These are phyloP conservation scores for Synanthedon formicaeformis DNA, from an alignment of 2,888 invertebrate species.

Conservation along the genomic window DNA sequence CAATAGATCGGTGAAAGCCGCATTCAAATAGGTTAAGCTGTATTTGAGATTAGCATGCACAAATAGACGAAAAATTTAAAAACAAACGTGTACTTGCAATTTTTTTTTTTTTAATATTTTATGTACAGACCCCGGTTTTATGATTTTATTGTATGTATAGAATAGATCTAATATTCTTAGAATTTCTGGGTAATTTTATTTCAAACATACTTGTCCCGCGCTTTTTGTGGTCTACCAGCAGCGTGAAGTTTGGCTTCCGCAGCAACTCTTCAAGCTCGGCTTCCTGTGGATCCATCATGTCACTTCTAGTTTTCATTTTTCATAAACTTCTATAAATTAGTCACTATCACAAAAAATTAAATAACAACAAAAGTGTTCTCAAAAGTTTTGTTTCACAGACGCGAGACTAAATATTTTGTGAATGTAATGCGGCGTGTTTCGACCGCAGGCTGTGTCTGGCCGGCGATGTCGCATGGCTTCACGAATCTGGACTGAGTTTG, in stretches of 20 bases:
- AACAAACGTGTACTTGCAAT: too few species aligned
- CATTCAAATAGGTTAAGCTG: too few species aligned
- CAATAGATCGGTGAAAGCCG: too few species aligned
- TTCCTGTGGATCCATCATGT: constrained; percentile 29
- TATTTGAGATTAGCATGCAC: too few species aligned
- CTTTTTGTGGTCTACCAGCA: constrained; percentile 30
- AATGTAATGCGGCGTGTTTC: constrained; percentile 8
- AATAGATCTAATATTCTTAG: too few species aligned
- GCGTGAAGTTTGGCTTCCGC: constrained; percentile 39
- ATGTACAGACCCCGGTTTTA: too few species aligned
- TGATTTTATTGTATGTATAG: too few species aligned
- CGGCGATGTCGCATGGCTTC: constrained; percentile 33
- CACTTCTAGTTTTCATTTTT: constrained; percentile 41
- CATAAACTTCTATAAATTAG: too few species aligned
- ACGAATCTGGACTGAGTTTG: constrained; percentile 30
- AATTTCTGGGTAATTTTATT: not conserved
- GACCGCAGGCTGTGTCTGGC: constrained; percentile 10
- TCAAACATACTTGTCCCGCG: constrained; percentile 46
- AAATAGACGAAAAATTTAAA: too few species aligned
- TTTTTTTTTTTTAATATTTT: too few species aligned
- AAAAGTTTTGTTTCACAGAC: not conserved
- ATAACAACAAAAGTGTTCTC: constrained; percentile 2
- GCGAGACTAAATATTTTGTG: not conserved
- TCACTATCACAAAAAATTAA: not conserved
- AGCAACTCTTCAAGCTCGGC: constrained; percentile 57